These are phyloP conservation scores for Parapsyche elsis DNA, from an alignment of 1,140 invertebrate genomes.

Conservation along the genomic window DNA sequence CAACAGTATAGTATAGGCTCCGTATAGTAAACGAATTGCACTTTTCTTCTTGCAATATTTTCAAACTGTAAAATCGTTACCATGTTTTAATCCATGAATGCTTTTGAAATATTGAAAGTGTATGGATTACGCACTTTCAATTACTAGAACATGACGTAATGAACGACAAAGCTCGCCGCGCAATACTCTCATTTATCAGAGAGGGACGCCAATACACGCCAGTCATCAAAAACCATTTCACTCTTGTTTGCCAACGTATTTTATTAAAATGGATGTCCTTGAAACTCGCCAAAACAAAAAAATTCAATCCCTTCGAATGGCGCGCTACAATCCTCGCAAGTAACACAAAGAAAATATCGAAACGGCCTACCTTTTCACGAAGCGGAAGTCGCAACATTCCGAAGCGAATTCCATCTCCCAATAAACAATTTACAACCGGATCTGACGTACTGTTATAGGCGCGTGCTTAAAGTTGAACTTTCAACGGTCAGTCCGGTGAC, in stretches of 20 bases:
- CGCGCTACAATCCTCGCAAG: neutral
- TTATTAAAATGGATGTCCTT: neutral
- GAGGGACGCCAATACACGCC: neutral
- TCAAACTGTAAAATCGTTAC: neutral
- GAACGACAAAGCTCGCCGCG: neutral
- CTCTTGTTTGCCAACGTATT: neutral
- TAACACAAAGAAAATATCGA: neutral
- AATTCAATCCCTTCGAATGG: neutral
- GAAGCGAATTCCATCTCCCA: no score
- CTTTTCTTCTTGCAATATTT: no score
- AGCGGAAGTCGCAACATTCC: no score
- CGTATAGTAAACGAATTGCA: no score
- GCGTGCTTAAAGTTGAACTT: no score
- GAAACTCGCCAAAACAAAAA: neutral
- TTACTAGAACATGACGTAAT: constrained; percentile 28
- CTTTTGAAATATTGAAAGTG: neutral
- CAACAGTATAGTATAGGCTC: no score
- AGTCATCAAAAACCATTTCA: constrained; percentile 2
- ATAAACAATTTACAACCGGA: no score
- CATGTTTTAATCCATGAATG: neutral
- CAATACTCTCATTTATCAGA: neutral
- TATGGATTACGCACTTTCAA: constrained; percentile 7
- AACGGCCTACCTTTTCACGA: neutral
- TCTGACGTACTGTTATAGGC: no score
- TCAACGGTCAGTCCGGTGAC: no score